Base-by-base conservation (phyloP, 2,113 vertebrate genomes). In the Brienomyrus longianalis region DNA sequence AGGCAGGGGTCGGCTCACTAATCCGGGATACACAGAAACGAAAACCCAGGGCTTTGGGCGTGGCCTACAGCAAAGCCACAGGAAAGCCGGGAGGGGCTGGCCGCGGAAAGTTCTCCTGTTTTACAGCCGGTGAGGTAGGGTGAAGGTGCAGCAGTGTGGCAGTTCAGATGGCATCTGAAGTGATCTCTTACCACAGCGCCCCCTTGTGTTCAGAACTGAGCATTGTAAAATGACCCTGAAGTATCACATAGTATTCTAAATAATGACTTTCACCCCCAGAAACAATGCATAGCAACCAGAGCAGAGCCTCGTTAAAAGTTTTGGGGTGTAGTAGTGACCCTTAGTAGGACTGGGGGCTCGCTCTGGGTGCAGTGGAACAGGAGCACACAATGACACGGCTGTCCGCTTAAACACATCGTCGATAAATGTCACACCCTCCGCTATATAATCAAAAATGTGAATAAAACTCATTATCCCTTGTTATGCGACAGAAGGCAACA, bases 1-100 rank as follows among this genome's bases (percentile, higher is more conserved):
- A 84, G 88, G 90, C 83, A 21, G 54, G 85, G 87, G 90, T 88
- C 83, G 52, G 31, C 39, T 23, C 27, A 13, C 90, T 89, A 86
- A 90, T 89, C 88, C 90, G n/a, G 77, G 66, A 35, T 6, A 2
- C 77, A 43, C 52, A 27, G 74, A 48, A 90, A 27, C 5, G 13
- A 35, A 51, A 54, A 89, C 88, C 56, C 17, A 35, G 52, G 39
- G 80, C 47, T 89, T 90, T 88, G 83, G 87, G 48, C 8, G 31
- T 13, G 56, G 80, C 15, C 88, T 80, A 74, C 54, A 85, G 83
- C 48, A 17, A 54, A 35, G 56, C 39, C 80, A 23, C 59, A 54
- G 77, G 59, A 86, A 84, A 86, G 77, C 77, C 13, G 80, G 54
- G 45, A 10, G 54, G 47, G 27, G 17, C 87, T 47, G 19, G 13